Base-by-base conservation (phyloP, 2,113 vertebrate genomes). In the Columba livia region DNA sequence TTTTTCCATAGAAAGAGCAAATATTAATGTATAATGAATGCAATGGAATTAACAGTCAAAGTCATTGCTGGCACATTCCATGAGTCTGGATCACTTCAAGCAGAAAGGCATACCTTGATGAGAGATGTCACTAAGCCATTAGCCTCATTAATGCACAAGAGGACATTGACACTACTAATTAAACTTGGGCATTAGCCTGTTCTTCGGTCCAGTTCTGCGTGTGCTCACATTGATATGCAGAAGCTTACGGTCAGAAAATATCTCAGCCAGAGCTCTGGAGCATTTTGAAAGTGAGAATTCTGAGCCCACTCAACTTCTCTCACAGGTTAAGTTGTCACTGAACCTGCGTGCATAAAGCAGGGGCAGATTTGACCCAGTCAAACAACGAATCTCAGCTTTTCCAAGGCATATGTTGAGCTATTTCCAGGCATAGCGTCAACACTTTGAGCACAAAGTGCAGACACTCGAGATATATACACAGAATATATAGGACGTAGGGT, bases 391-490 rank as follows among this genome's bases (percentile, higher is more conserved):
- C 58, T 62, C 79, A 78, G 79, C 24, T 81, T 12, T 69, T 60
- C 66, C 20, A 26, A 57, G 25, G 32, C 40, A n/a, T 84, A 26
- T 34, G 44, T 21, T 69, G 60, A 69, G 56, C 34, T 95, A 69
- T 82, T 85, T 38, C 56, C 81, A 42, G 67, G 50, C 14, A 7
- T 2, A 6, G 29, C 19, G 44, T 69, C 3, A 0, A 87, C 79
- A 88, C 85, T 48, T 34, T 5, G 15, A 64, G 75, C 50, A 60
- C 36, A 21, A 57, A 31, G 16, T n/a, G 23, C 42, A 61, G 32
- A 58, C 54, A 25, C 38, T 20, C 1, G 4, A 58, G 71, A 42
- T 21, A 9, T 4, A 48, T 12, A 6, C 15, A 60, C 1, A 0
- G 31, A 64, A 64, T 50, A 58, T 69, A 17, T 44, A 65, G 71